Evolutionary conservation across 1,140 invertebrate species (phyloP), one percentile per base, ranked within the genome.

Genomic region (Tetragnatha versicolor): DNA sequence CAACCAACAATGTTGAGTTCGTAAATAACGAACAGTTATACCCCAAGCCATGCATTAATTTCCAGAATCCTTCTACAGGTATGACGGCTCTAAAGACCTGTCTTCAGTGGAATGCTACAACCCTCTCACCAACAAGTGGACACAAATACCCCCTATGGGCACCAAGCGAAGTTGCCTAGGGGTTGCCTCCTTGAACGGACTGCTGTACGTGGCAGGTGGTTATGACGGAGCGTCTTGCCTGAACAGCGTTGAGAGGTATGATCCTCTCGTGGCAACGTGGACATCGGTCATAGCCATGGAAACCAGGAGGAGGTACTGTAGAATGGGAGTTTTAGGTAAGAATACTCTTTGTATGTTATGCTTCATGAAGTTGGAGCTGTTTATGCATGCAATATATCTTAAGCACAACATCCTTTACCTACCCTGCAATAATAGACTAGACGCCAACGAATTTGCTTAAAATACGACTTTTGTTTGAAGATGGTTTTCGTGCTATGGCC

Each of bases 151-250:
- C 58, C 88, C 89, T 53, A 90, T 94, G 78, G 88, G 89, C 75
- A 89, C 91, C 35, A 90, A 92, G 3, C 88, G 93, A 49, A 93
- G 92, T 85, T 93, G 93, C 22, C 88, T 95, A 27, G 93, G 92
- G 79, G 89, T 94, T 14, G 92, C 93, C 6, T 91, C 92, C 37
- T 88, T 94, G 29, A 92, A 94, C 85, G 1, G 91, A 81, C 92
- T 93, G 85, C 87, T 95, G 10, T 94, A 93, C 86, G 93, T 93
- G 1, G 93, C 94, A 87, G 92, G 92, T 92, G 91, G 91, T 12
- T 90, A 90, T 81, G 91, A 91, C 83, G 91, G 91, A 10, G 90
- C 89, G 3, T 89, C 90, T 86, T 91, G 90, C 81, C 89, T 91
- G 87, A 88, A 88, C 25, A 90, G 87, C 72, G 90, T 89, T 3